phyloP scores from a whole-genome alignment of 2,797 vertebrate species.

The Neostethus bicornis region DNA sequence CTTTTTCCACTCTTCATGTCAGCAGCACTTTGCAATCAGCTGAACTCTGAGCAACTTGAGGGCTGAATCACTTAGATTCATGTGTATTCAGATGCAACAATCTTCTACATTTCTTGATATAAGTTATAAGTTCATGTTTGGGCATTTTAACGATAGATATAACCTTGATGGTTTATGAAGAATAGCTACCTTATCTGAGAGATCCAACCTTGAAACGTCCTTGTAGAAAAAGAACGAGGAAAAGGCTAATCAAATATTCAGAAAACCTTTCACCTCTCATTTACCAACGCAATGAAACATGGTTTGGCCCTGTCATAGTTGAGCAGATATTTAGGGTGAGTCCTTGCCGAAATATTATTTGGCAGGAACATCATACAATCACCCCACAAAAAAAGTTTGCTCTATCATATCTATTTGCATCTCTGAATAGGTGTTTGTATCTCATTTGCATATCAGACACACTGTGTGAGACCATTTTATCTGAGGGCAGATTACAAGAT shows the following conservation, averaged over 20 bases:
- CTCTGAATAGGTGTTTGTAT: conserved; percentile 1
- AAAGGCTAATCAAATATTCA: not conserved
- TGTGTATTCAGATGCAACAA: not conserved
- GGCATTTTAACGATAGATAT: not conserved
- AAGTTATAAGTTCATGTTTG: not conserved
- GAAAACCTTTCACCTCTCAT: not conserved
- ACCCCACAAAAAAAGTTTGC: conserved; percentile 13
- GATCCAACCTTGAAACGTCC: not conserved
- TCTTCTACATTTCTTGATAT: not conserved
- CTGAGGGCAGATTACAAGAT: conserved; percentile 59
- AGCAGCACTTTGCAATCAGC: conserved; percentile 62
- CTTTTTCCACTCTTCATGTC: conserved; percentile 69
- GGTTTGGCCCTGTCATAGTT: not conserved
- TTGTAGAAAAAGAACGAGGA: not conserved
- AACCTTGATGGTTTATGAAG: not conserved
- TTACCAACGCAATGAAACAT: conserved; percentile 5
- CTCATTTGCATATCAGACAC: conserved; percentile 34
- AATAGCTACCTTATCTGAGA: not conserved
- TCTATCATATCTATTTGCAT: conserved; percentile 10
- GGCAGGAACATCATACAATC: not conserved
- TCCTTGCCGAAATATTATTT: conserved; percentile 1
- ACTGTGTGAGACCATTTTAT: conserved; percentile 58
- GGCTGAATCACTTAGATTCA: conserved; percentile 11
- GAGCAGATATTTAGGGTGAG: not conserved
- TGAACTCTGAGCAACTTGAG: conserved; percentile 37